Evolutionary conservation across 2,113 vertebrate species (phyloP).

Genomic region (Gopherus evgoodei): DNA sequence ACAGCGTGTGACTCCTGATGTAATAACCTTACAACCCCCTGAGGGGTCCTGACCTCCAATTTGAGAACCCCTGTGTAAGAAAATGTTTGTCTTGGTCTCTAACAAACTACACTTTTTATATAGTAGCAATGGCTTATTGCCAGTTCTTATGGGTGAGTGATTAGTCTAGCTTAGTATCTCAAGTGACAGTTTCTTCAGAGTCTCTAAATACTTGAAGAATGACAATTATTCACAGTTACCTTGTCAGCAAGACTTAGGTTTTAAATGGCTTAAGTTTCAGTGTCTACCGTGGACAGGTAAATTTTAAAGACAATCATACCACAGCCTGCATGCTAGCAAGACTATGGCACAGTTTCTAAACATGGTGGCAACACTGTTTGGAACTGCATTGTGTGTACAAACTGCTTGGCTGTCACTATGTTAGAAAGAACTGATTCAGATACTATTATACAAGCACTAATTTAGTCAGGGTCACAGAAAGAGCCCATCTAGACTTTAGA

Average conservation of each 20-base stretch:
- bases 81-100: not conserved
- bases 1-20: no score
- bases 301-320: not conserved
- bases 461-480: slow-evolving; percentile 19
- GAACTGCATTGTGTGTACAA: slow-evolving; percentile 33
- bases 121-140: not conserved
- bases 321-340: not conserved
- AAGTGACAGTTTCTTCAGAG: not conserved
- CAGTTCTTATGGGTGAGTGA: not conserved
- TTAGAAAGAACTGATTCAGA: not conserved
- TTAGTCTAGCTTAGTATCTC: not conserved
- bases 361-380: not conserved
- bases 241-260: not conserved
- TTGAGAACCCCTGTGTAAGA: not conserved
- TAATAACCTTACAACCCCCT: no score
- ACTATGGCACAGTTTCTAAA: not conserved
- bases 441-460: slow-evolving; percentile 32
- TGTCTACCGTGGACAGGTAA: not conserved
- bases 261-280: not conserved
- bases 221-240: not conserved
- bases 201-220: not conserved
- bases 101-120: not conserved
- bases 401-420: slow-evolving; percentile 8
- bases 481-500: not conserved
- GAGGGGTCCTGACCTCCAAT: no score